phyloP scores from a whole-genome alignment of 2,113 vertebrate genomes.

The Hippoglossus stenolepis region DNA sequence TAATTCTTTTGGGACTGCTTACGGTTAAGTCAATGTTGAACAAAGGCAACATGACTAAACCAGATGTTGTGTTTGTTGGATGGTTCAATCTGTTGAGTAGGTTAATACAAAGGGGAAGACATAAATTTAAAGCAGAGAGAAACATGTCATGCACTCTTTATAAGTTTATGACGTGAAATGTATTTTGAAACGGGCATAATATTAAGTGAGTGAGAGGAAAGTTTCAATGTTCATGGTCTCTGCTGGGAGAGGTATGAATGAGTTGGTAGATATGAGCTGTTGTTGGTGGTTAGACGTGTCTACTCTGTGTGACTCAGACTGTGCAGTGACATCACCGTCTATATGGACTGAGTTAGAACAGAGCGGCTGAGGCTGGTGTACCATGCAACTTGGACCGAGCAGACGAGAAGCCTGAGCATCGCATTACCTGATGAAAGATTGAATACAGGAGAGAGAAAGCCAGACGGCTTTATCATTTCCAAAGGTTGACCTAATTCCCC shows the following conservation, averaged over 20 bases:
- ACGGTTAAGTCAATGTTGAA: neutral
- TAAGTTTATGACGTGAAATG: conserved; percentile 9
- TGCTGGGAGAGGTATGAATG: conserved; percentile 18
- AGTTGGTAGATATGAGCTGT: conserved; percentile 35
- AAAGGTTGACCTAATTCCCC: conserved; percentile 18
- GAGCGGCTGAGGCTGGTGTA: conserved; percentile 2
- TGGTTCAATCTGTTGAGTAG: neutral
- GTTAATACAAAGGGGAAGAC: neutral
- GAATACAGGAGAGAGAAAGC: conserved; percentile 24
- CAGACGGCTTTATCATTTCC: conserved; percentile 27
- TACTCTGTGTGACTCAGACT: conserved; percentile 27
- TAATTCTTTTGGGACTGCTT: neutral
- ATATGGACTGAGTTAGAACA: conserved; percentile 13
- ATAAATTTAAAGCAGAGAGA: conserved; percentile 15
- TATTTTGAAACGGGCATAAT: conserved; percentile 24
- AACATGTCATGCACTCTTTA: neutral
- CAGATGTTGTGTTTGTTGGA: neutral
- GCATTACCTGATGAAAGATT: conserved; percentile 44
- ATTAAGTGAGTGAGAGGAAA: neutral
- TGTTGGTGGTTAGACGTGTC: conserved; percentile 26
- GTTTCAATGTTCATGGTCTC: conserved; percentile 12
- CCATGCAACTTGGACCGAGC: neutral
- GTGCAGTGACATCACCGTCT: conserved; percentile 13
- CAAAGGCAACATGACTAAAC: neutral
- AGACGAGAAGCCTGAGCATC: conserved; percentile 29